Percentiles rank a stretch among this genome's conserved stretches.
Evolutionary conservation across 1,140 invertebrate genomes (phyloP).

Genomic region (Mamestra configurata): DNA sequence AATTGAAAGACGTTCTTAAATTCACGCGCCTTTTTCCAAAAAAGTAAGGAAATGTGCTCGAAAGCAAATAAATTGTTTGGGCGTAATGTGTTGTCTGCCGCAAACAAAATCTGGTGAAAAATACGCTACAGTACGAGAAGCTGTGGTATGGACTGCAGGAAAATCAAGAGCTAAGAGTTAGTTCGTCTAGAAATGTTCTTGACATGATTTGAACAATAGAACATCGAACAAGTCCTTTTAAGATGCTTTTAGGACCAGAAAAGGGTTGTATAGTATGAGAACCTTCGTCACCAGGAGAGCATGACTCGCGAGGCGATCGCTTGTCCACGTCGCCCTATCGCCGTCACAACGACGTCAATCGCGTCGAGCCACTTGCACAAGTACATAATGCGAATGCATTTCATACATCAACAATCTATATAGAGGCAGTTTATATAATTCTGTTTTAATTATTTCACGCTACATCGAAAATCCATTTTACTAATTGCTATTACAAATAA

Average conservation of each 20-base stretch:
- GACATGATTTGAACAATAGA: conserved; percentile 57
- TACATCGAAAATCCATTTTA: too few relatives aligned
- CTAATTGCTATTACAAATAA: too few relatives aligned
- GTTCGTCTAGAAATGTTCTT: not conserved
- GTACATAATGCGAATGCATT: conserved; percentile 33
- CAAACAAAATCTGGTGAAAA: not conserved
- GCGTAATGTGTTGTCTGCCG: too few relatives aligned
- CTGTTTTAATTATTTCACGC: not conserved
- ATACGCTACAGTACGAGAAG: not conserved
- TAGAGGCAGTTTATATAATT: not conserved
- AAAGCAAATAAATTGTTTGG: too few relatives aligned
- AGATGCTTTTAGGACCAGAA: conserved; percentile 68
- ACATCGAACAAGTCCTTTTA: conserved; percentile 61
- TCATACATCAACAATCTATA: not conserved
- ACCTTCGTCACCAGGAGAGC: conserved; percentile 75
- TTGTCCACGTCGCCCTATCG: conserved; percentile 57
- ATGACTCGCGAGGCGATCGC: conserved; percentile 63
- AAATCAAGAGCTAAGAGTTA: not conserved
- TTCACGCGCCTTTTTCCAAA: too few relatives aligned
- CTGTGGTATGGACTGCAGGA: too few relatives aligned
- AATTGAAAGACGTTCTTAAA: too few relatives aligned
- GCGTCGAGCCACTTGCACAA: conserved; percentile 63
- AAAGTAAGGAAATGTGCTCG: too few relatives aligned
- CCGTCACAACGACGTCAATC: conserved; percentile 52
- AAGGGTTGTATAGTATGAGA: conserved; percentile 76